A percentile compares a stretch with the other conserved stretches of the same genome.
These are phyloP conservation scores for Psittacara wagleri DNA, from an alignment of 2,113 vertebrate genomes.

Conservation along the genomic window DNA sequence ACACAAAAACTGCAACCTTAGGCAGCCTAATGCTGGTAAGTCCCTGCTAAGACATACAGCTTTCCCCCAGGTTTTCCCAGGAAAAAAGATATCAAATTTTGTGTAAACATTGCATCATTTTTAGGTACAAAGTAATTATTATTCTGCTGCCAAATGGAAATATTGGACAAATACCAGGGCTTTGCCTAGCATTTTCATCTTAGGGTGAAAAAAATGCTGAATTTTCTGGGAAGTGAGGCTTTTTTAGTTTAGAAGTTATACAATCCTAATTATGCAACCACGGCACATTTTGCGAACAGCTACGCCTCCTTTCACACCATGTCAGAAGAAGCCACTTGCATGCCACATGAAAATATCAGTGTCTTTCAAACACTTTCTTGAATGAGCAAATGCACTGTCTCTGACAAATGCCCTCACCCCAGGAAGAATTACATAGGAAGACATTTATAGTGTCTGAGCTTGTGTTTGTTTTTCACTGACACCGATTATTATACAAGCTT, in stretches of 20 bases:
- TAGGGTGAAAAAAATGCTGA: background rate
- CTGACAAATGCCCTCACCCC: background rate
- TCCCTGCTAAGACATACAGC: background rate
- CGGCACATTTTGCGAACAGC: background rate
- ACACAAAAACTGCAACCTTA: background rate
- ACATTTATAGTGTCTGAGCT: constrained; percentile 18
- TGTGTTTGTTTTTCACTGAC: constrained; percentile 5
- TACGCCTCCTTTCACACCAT: background rate
- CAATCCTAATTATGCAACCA: constrained; percentile 27
- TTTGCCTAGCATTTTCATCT: background rate
- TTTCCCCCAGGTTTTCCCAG: background rate
- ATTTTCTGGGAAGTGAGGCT: constrained; percentile 22
- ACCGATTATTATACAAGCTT: constrained; percentile 9
- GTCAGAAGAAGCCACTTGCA: background rate
- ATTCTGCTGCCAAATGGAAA: background rate
- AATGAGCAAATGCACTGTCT: background rate
- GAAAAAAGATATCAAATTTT: background rate
- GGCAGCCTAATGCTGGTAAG: background rate
- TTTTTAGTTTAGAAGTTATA: constrained; percentile 27
- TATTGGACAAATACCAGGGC: background rate
- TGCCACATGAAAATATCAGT: background rate
- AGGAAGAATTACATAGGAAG: background rate
- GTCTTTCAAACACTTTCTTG: constrained; percentile 4
- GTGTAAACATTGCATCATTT: constrained; percentile 3
- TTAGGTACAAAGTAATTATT: background rate